Evolutionary conservation across 2,113 vertebrate genomes (phyloP).

Genomic region (Coptodon bakossiorum): DNA sequence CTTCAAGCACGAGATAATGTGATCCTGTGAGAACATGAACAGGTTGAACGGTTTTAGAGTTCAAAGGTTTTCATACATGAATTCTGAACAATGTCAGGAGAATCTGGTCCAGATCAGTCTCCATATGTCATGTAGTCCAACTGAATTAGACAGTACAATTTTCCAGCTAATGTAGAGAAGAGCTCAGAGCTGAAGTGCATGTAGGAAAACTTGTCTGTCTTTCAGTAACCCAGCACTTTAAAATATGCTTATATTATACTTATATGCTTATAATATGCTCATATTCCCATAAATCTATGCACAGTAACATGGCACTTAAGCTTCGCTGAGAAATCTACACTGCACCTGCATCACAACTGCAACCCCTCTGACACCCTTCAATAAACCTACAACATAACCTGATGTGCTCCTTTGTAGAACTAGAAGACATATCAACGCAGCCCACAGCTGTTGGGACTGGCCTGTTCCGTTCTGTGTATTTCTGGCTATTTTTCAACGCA

Average conservation of each 20-base stretch:
- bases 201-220: neutral
- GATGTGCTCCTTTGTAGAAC: neutral
- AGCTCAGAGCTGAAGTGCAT: neutral
- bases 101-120: neutral
- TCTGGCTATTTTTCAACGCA: rapidly evolving
- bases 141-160: rapidly evolving
- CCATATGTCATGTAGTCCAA: neutral
- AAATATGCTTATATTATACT: neutral
- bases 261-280: neutral
- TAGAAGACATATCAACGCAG: neutral
- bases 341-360: neutral
- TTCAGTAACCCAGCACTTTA: neutral
- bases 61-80: rapidly evolving
- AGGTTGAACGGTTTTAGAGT: neutral
- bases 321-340: neutral
- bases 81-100: neutral
- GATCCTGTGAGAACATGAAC: constrained; percentile 70
- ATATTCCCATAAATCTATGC: neutral
- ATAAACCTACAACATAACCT: neutral
- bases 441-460: neutral
- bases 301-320: neutral
- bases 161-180: neutral
- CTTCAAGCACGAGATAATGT: constrained; percentile 77
- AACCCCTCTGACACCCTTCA: neutral
- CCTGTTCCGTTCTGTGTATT: neutral